Evolutionary conservation across 2,888 invertebrate species (phyloP).

Genomic region (Synergus gifuensis): DNA sequence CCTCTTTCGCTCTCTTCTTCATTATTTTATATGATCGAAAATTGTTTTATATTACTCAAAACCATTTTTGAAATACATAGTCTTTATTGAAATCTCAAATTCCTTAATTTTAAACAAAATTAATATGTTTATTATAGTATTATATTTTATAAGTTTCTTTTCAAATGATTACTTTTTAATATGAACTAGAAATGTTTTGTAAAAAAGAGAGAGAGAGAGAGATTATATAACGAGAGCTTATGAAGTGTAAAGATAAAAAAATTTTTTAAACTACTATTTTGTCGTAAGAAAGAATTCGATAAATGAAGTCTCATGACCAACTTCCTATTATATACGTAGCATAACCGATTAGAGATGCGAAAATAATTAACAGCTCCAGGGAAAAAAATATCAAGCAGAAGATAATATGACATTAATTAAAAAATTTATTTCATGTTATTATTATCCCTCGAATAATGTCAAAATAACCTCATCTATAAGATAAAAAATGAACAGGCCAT

Average conservation of each 20-base stretch:
- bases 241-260: background rate
- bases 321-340: slow-evolving; percentile 47
- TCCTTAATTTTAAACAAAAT: background rate
- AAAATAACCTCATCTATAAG: background rate
- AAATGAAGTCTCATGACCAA: slow-evolving; percentile 59
- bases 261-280: background rate
- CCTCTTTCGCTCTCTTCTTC: background rate
- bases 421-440: background rate
- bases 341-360: slow-evolving; percentile 62
- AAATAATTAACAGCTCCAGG: slow-evolving; percentile 20
- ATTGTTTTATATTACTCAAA: background rate
- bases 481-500: background rate
- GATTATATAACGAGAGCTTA: slow-evolving; percentile 2
- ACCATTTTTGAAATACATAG: background rate
- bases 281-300: background rate
- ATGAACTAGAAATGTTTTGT: background rate
- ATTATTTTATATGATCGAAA: background rate
- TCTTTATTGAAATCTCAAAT: background rate
- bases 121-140: background rate
- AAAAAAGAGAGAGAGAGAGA: background rate
- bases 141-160: background rate
- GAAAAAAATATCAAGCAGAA: slow-evolving; percentile 40
- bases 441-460: background rate
- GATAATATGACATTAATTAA: background rate
- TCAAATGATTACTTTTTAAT: background rate